These are phyloP conservation scores for Leucoraja erinaceus DNA, from an alignment of 2,113 vertebrate genomes.

Conservation along the genomic window DNA sequence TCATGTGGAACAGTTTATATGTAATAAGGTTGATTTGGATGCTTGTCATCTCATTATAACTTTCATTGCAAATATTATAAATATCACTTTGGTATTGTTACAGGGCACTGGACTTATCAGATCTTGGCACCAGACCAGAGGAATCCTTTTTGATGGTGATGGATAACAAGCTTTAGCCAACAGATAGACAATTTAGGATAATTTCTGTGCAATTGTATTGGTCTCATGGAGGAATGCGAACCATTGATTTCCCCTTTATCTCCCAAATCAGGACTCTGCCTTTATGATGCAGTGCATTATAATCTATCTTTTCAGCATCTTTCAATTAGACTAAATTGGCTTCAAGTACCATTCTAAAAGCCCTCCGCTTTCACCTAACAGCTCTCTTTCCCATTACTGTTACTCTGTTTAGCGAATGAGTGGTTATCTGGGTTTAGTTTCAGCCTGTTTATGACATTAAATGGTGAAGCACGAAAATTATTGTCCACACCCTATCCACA, in stretches of 20 bases:
- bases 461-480: not conserved
- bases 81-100: not conserved
- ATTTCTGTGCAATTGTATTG: conserved; percentile 3
- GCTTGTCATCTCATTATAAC: not conserved
- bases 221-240: not conserved
- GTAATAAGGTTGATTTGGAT: not conserved
- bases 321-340: not conserved
- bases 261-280: not conserved
- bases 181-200: not conserved
- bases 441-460: not conserved
- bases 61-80: not conserved
- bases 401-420: not conserved
- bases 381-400: not conserved
- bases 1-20: not conserved
- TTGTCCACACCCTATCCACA: not conserved
- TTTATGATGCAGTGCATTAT: conserved; percentile 8
- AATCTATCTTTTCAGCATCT: conserved; percentile 15
- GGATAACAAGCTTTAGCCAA: not conserved
- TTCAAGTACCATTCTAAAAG: not conserved
- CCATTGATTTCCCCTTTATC: not conserved
- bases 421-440: not conserved
- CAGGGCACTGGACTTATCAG: not conserved
- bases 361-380: not conserved
- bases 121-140: not conserved
- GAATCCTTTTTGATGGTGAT: not conserved